Evolutionary conservation across 2,797 vertebrate genomes (phyloP).

Genomic region (Phoeniculus purpureus): DNA sequence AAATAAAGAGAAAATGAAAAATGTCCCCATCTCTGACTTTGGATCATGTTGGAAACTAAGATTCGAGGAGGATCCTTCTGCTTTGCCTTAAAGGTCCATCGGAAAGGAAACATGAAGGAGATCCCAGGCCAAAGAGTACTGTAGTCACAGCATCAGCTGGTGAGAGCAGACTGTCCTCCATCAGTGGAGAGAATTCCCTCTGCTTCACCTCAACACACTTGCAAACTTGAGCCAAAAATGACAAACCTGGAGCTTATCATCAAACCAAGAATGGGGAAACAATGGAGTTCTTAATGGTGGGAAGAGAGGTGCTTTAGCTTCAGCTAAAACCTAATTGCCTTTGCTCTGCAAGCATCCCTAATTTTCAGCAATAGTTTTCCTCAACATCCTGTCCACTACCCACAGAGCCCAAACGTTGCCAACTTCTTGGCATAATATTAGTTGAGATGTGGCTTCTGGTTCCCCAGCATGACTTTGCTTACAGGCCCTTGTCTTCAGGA

Average conservation of each 20-base stretch:
- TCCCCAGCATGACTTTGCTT: neutral
- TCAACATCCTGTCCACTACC: neutral
- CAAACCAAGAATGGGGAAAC: neutral
- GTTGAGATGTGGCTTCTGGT: neutral
- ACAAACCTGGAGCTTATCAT: neutral
- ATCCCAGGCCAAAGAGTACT: neutral
- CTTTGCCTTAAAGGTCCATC: neutral
- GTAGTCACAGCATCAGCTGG: neutral
- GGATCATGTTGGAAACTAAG: neutral
- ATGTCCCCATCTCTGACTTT: neutral
- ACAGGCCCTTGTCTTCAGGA: neutral
- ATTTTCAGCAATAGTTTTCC: neutral
- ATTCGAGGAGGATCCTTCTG: neutral
- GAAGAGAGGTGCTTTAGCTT: neutral
- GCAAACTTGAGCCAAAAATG: neutral
- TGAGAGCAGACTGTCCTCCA: neutral
- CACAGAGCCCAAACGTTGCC: neutral
- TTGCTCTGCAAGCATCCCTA: neutral
- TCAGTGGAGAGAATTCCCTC: neutral
- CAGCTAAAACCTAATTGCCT: neutral
- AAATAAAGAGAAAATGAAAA: constrained; percentile 17
- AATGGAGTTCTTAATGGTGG: neutral
- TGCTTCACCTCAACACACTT: neutral
- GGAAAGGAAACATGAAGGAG: neutral
- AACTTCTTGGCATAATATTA: neutral